These are phyloP conservation scores for Lagopus leucura DNA, from an alignment of 2,113 vertebrate genomes.

Conservation along the genomic window DNA sequence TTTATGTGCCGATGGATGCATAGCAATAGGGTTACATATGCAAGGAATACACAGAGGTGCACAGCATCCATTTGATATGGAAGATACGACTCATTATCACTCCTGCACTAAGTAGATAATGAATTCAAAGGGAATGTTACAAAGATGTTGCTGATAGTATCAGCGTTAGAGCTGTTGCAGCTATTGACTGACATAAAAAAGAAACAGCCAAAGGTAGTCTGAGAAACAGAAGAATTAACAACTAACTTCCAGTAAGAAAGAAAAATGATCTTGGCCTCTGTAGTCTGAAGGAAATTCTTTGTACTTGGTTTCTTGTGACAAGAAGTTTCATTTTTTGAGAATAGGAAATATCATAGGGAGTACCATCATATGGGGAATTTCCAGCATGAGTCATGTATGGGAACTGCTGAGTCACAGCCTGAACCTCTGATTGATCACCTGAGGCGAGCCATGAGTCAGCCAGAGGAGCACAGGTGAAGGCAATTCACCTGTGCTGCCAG, in stretches of 20 bases:
- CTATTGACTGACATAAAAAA: slow-evolving; percentile 10
- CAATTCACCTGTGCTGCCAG: no score
- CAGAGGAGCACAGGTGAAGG: no score
- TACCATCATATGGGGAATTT: background rate
- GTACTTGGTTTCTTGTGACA: background rate
- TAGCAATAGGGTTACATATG: background rate
- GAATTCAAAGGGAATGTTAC: background rate
- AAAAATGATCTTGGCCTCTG: background rate
- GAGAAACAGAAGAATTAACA: background rate
- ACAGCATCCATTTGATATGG: background rate
- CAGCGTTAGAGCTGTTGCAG: background rate
- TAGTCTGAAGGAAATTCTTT: slow-evolving; percentile 8
- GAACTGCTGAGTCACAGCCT: no score
- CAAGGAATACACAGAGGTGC: background rate
- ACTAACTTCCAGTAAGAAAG: background rate
- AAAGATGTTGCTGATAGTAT: slow-evolving; percentile 10
- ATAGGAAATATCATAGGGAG: background rate
- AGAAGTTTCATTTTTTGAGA: background rate
- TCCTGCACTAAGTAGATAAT: background rate
- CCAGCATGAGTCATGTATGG: background rate
- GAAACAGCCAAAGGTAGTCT: background rate
- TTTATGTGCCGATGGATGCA: background rate
- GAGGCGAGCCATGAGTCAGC: no score
- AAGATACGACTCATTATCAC: background rate
- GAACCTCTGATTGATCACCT: no score